Evolutionary conservation across 2,113 vertebrate genomes (phyloP), one percentile per base, ranked within the genome.

Genomic region (Gobiocypris rarus): DNA sequence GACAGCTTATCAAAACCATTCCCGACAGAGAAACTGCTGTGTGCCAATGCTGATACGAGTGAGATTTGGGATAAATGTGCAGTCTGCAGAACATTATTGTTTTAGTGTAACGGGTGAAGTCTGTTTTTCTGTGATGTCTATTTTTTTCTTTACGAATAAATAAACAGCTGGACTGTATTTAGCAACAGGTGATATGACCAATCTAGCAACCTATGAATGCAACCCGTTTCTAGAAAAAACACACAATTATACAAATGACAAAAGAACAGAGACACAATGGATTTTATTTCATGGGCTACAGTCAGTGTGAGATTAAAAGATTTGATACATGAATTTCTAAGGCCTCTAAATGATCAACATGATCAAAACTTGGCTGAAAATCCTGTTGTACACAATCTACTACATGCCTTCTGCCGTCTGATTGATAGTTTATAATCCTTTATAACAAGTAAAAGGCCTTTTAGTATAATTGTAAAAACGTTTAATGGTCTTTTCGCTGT

Each of bases 131-230:
- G 13, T 28, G 58, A 65, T 28, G 10, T 3, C 22, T 61, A 8
- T 61, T 61, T 43, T 56, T 56, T 34, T 14, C 0, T 52, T 54
- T 52, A 22, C 17, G 14, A 43, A 28, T 45, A 79, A 61, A 79
- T 22, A 45, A 81, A n/a, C 26, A 67, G 43, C 43, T 67, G 61
- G 41, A 34, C n/a, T 69, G 78, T 4, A 67, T 52, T n/a, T 34
- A 31, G 61, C 45, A 79, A 63, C 58, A 79, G 58, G 76, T 81
- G 78, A 81, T 26, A 34, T 77, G 75, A 77, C 75, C 50, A 24
- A 58, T 76, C 28, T 34, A 58, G 75, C 52, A n/a, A 22, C 31
- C 5, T 41, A 79, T 45, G n/a, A 31, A 45, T 31, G 38, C 54
- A 78, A 19, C 24, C 13, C 22, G 56, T 79, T 79, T 61, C 75